Evolutionary conservation across 2,113 vertebrate species (phyloP).

Genomic region (Toxotes jaculatrix): DNA sequence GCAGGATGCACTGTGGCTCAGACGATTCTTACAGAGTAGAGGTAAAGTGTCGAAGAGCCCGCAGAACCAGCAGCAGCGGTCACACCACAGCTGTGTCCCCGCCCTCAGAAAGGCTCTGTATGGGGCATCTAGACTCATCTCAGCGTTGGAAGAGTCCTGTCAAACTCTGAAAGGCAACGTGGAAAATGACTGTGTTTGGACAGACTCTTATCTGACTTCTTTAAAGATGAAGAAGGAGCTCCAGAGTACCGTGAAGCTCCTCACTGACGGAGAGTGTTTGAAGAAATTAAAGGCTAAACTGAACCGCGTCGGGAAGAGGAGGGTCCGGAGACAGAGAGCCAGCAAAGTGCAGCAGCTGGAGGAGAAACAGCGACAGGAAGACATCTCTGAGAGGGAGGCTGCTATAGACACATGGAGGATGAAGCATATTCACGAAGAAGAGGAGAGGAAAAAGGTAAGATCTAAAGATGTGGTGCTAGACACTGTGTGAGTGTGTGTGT

Average conservation of each 20-base stretch:
- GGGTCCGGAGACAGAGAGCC: conserved; percentile 77
- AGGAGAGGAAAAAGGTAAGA: conserved; percentile 91
- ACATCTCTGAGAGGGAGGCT: conserved; percentile 84
- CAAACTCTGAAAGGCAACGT: conserved; percentile 72
- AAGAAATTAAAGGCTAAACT: conserved; percentile 75
- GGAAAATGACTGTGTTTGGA: conserved; percentile 80
- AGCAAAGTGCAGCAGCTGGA: conserved; percentile 73
- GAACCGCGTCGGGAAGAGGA: conserved; percentile 79
- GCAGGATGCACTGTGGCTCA: conserved; percentile 77
- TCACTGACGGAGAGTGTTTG: conserved; percentile 75
- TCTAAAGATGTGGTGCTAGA: no score
- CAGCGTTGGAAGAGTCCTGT: conserved; percentile 79
- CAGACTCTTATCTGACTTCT: conserved; percentile 52
- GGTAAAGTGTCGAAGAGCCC: not conserved
- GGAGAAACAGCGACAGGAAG: conserved; percentile 76
- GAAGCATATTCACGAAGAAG: conserved; percentile 87
- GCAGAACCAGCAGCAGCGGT: not conserved
- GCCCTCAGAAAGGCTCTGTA: conserved; percentile 76
- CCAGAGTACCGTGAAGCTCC: conserved; percentile 63
- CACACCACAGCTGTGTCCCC: not conserved
- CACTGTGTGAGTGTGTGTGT: no score
- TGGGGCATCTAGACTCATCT: conserved; percentile 76
- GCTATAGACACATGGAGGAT: conserved; percentile 90
- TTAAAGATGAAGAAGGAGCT: conserved; percentile 65
- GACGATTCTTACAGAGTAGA: conserved; percentile 58